A percentile compares a stretch with the other conserved stretches of the same genome.
These are phyloP conservation scores for Thera obeliscata DNA, from an alignment of 2,888 invertebrate genomes.

Conservation along the genomic window DNA sequence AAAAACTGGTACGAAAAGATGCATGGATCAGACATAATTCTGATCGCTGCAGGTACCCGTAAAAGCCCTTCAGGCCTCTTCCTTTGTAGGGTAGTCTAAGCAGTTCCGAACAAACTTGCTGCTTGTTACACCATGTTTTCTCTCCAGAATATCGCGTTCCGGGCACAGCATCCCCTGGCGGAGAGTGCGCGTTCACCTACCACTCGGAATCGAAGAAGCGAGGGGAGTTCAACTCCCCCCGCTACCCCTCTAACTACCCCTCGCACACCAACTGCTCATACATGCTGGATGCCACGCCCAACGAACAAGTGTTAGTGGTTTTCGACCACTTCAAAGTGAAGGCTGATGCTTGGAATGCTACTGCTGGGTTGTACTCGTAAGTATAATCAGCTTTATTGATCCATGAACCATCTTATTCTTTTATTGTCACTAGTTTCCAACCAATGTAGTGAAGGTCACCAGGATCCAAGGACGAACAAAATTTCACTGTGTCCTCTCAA, in stretches of 20 bases:
- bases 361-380: constrained; percentile 82
- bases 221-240: constrained; percentile 97
- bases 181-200: constrained; percentile 96
- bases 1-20: too few relatives aligned
- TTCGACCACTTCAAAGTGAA: constrained; percentile 96
- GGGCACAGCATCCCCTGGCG: constrained; percentile 96
- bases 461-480: too few relatives aligned
- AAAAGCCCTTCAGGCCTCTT: too few relatives aligned
- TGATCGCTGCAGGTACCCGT: too few relatives aligned
- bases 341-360: constrained; percentile 91
- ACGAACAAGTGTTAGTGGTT: constrained; percentile 95
- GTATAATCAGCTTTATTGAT: constrained; percentile 17
- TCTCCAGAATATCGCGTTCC: constrained; percentile 94
- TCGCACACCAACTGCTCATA: constrained; percentile 97
- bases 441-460: too few relatives aligned
- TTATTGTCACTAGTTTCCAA: too few relatives aligned
- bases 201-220: constrained; percentile 93
- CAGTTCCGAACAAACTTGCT: background rate
- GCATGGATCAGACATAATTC: too few relatives aligned
- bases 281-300: constrained; percentile 92
- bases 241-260: constrained; percentile 98
- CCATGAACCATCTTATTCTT: too few relatives aligned
- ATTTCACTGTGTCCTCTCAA: too few relatives aligned
- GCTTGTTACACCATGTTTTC: constrained; percentile 13
- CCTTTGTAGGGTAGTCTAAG: background rate